Conservation (phyloP, 2,888 invertebrate species). For the Heliconius cydno region DNA sequence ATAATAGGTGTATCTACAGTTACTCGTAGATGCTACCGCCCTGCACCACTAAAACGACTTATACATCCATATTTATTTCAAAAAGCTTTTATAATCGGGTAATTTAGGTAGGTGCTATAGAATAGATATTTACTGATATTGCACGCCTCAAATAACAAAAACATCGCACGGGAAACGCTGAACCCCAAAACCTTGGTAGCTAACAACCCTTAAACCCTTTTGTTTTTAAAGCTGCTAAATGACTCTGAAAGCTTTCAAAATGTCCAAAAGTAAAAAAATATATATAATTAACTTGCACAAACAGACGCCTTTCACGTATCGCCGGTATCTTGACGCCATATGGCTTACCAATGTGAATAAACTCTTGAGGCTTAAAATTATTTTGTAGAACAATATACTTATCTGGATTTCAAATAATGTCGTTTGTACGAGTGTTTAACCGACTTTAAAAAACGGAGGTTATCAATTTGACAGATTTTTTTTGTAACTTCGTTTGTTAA, state of each 20-base stretch:
- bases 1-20: no score
- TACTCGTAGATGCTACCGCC: no score
- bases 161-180: background rate
- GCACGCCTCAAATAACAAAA: background rate
- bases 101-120: background rate
- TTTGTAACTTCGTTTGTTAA: background rate
- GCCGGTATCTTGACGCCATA: conserved; percentile 55
- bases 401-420: background rate
- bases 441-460: background rate
- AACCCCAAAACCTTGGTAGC: conserved; percentile 11
- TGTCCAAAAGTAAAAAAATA: conserved; percentile 45
- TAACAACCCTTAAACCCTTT: conserved; percentile 43
- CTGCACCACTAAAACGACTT: no score
- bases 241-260: conserved; percentile 40
- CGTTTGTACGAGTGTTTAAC: background rate
- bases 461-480: background rate
- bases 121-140: background rate
- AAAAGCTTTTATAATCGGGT: no score
- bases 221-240: conserved; percentile 47
- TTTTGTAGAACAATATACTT: background rate
- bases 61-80: no score
- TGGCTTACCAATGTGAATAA: conserved; percentile 41
- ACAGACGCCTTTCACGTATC: conserved; percentile 57
- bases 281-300: conserved; percentile 52
- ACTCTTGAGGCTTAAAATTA: background rate